These are phyloP conservation scores for Phyllotreta cruciferae DNA, from an alignment of 2,888 invertebrate genomes.

Conservation along the genomic window DNA sequence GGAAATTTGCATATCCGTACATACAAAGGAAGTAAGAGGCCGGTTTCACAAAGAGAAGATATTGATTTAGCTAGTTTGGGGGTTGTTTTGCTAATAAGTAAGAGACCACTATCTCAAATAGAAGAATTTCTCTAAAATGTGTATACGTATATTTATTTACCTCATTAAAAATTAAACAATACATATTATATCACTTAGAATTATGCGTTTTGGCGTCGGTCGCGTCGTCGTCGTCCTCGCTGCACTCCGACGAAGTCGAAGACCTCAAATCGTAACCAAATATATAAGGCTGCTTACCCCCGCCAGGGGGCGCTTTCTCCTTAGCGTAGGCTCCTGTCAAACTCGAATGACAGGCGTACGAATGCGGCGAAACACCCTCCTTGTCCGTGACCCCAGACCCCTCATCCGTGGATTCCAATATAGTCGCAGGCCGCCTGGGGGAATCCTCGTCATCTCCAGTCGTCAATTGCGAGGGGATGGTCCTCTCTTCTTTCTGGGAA, in stretches of 20 bases:
- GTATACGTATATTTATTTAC: not conserved
- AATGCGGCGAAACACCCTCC: slow-evolving; percentile 34
- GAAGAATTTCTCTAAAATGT: too few species aligned
- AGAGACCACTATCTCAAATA: too few species aligned
- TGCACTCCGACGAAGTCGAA: slow-evolving; percentile 43
- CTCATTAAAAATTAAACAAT: not conserved
- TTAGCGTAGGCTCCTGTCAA: slow-evolving; percentile 49
- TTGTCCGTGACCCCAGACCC: slow-evolving; percentile 13
- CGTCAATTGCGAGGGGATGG: not conserved
- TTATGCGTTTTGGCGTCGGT: slow-evolving; percentile 31
- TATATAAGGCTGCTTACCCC: slow-evolving; percentile 46
- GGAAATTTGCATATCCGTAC: too few species aligned
- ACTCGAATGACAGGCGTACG: slow-evolving; percentile 52
- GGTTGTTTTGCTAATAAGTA: too few species aligned
- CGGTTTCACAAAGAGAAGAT: too few species aligned
- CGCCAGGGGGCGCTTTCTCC: slow-evolving; percentile 22
- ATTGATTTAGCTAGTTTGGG: too few species aligned
- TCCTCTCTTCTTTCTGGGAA: not conserved
- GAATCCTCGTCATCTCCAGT: slow-evolving; percentile 18
- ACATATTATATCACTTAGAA: slow-evolving; percentile 26
- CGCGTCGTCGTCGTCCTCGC: slow-evolving; percentile 32
- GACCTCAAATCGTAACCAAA: slow-evolving; percentile 56
- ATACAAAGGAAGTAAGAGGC: too few species aligned
- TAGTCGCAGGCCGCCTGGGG: not conserved
- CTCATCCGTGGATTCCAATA: slow-evolving; percentile 22